Evolutionary conservation across 2,113 vertebrate genomes (phyloP).

Genomic region (Antennarius striatus): DNA sequence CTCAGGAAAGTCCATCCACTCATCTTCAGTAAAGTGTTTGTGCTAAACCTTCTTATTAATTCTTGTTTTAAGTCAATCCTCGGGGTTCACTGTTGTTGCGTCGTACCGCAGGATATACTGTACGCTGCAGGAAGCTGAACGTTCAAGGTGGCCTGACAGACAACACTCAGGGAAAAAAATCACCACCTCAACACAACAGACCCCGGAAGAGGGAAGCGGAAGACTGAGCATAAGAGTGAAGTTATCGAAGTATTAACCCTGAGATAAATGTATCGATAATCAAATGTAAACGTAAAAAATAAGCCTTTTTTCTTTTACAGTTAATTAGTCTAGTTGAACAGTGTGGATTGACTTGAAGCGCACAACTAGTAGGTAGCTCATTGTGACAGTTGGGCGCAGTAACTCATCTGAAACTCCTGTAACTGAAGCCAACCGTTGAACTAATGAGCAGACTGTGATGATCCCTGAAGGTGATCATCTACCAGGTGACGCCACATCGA

Average conservation of each 20-base stretch:
- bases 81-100: too few relatives aligned
- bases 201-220: slow-evolving; percentile 74
- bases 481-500: slow-evolving; percentile 1
- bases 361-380: not conserved
- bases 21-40: too few relatives aligned
- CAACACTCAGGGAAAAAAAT: rapidly evolving
- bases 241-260: slow-evolving; percentile 3
- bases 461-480: not conserved
- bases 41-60: too few relatives aligned
- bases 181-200: not conserved
- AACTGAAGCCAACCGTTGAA: slow-evolving; percentile 1
- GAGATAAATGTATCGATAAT: not conserved
- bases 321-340: not conserved
- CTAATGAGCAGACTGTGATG: slow-evolving; percentile 22
- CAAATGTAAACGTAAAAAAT: rapidly evolving
- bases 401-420: not conserved
- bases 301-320: not conserved
- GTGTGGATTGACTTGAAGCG: not conserved
- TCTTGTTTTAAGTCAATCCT: too few relatives aligned
- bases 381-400: not conserved
- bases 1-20: too few relatives aligned
- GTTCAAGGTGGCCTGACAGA: slow-evolving; percentile 21
- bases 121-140: too few relatives aligned
- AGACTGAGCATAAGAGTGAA: slow-evolving; percentile 17
- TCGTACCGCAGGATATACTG: too few relatives aligned